Base-by-base conservation (phyloP, 2,888 invertebrate species). In the Lymantria dispar region DNA sequence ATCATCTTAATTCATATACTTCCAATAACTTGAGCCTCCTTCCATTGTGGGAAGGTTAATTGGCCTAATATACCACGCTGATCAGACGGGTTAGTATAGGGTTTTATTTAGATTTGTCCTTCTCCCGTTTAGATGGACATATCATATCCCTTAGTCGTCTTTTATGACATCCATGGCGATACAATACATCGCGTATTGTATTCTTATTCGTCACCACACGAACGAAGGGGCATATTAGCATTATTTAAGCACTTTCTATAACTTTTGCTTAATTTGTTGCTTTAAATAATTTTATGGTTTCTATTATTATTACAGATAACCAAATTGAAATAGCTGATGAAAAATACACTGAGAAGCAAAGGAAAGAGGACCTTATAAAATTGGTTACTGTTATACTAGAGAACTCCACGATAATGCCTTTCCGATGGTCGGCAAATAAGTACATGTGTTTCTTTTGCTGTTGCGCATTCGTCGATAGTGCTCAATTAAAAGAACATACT, bases 391-490 rank as follows among this genome's bases (percentile, higher is more conserved):
- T 70, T 0, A 56, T 80, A 1, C 60, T 80, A 14, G 71, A 78
- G 45, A 73, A 78, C 48, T 74, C 82, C 0, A 76, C 71, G 0
- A 72, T 76, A 0, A 67, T 77, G 29, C 82, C 82, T 0, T 82
- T 82, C 42, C 68, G 76, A 9, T 82, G 77, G 78, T 60, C 69
- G 3, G 65, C 70, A 0, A 76, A 73, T 50, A 71, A 72, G 5
- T 82, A 70, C 54, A 73, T 76, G 62, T 82, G 82, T 15, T 82
- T 80, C 54, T 82, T 64, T 51, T 81, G 81, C 46, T 71, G 76
- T 9, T 70, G 68, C 22, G 58, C 68, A 0, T 80, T 80, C 46
- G 44, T 66, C 0, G 74, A 77, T 9, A 63, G 74, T 46, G 40
- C 50, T 0, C 62, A 62, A 7, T 56, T 81, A 0, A 75, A 72